Base-by-base conservation (phyloP, 2,797 vertebrate species). In the Erethizon dorsatum region DNA sequence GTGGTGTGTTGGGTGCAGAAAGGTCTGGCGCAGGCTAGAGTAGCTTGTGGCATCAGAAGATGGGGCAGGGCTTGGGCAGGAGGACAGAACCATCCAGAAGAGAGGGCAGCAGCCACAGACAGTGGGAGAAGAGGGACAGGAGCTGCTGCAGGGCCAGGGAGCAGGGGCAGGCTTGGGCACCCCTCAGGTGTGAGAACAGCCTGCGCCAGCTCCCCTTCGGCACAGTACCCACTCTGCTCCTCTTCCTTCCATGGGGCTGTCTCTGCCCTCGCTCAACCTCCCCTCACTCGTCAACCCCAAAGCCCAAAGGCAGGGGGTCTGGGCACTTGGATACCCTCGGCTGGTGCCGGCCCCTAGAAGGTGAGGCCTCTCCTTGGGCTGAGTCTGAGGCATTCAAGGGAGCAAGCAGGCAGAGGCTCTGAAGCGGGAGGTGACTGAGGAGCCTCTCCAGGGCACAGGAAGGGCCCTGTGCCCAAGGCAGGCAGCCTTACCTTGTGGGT, bases 401-500 rank as follows among this genome's bases (percentile, higher is more conserved):
- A 56, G 56, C 14, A n/a, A 47, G n/a, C 4, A 2, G 45, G 50
- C 41, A 73, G 69, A 56, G 54, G 7, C 11, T 11, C 33, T 57
- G 50, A 65, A 59, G 10, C 2, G 5, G 83, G 73, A 59, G 75
- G 47, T 17, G 1, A 73, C 93, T 24, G 45, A 69, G 82, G 54
- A 59, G 50, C 8, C 31, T 6, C 18, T 83, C 61, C 17, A 10
- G 13, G 47, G 77, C 45, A 22, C 88, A 79, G 28, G 33, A 6
- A 28, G 78, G 59, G 57, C 6, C 50, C 67, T 69, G 67, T 11
- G 5, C n/a, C 45, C 28, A 10, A 47, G 88, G 59, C 26, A 33
- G 52, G 28, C 52, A 7, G 61, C 57, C 98, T 98, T 98, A 99
- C 99, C 99, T 99, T 99, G 96, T 99, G 99, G 94, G 99, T 99